Evolutionary conservation across 2,888 invertebrate species (phyloP), one percentile per base, ranked within the genome.

Genomic region (Amphipyra tragopoginis): DNA sequence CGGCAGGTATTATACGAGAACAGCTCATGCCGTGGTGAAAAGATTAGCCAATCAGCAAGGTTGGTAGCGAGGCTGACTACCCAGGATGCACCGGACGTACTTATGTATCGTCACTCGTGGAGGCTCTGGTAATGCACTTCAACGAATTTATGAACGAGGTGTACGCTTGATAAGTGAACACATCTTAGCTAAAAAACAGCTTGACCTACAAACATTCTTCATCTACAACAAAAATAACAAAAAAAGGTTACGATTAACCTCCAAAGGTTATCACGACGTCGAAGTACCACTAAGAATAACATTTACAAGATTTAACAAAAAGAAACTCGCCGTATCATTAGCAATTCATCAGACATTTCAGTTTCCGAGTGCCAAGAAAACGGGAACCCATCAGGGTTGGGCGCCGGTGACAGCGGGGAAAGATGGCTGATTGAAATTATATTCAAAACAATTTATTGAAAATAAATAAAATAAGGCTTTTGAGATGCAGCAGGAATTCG

Each of bases 321-420:
- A 78, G 68, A 83, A 77, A 73, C 59, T 67, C 65, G 65, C 59
- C 77, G 72, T 78, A 80, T 84, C 85, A 86, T 88, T 87, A 86
- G 86, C 88, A 83, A 89, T 89, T 89, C 89, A 88, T 89, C 84
- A 83, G 81, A 80, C 79, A 82, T 83, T 84, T 80, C 72, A 75
- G 77, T 79, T 83, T 82, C 79, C 77, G 74, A 80, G 70, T 79
- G 83, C 84, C 82, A 83, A 84, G 80, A 77, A 77, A 80, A 77
- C 68, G 73, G 51, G 69, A 74, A 75, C 71, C 72, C 72, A 70
- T 72, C 67, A 36, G 53, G 69, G 56, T 52, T 39, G 13, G 55
- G 75, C 53, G 8, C 10, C 26, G 56, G 7, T 61, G 47, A 4
- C 0, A 66, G 76, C 69, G 68, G 9, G 1, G 6, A 43, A 21